Evolutionary conservation across 2,888 invertebrate genomes (phyloP).

Genomic region (Incurvaria masculella): DNA sequence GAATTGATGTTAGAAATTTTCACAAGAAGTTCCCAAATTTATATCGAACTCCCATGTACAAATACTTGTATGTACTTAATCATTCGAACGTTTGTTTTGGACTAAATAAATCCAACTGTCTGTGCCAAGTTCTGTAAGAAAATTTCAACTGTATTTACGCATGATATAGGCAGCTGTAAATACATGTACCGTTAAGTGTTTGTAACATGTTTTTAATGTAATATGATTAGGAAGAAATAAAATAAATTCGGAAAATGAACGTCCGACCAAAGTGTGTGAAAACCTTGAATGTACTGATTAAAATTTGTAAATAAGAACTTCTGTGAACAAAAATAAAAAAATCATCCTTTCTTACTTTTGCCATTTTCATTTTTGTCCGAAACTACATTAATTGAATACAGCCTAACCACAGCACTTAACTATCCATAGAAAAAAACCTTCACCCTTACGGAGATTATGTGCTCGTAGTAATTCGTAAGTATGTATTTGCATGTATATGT

Average conservation of each 20-base stretch:
- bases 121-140: too few relatives aligned
- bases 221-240: neutral
- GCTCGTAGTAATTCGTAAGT: neutral
- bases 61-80: too few relatives aligned
- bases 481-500: neutral
- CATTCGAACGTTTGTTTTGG: too few relatives aligned
- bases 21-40: too few relatives aligned
- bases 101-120: too few relatives aligned
- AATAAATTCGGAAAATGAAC: neutral
- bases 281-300: neutral
- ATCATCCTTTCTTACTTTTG: neutral
- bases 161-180: neutral
- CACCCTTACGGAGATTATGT: neutral
- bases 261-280: neutral
- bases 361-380: neutral
- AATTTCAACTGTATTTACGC: too few relatives aligned
- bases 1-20: too few relatives aligned
- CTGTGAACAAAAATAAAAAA: constrained; percentile 3
- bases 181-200: neutral
- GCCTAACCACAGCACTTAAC: neutral
- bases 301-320: constrained; percentile 1
- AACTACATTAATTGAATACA: neutral
- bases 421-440: neutral
- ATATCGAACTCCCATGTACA: too few relatives aligned
- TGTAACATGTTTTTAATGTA: neutral